Percentiles rank a stretch among this genome's conserved stretches.
Evolutionary conservation across 2,113 vertebrate genomes (phyloP).

Genomic region (Hyperoodon ampullatus): DNA sequence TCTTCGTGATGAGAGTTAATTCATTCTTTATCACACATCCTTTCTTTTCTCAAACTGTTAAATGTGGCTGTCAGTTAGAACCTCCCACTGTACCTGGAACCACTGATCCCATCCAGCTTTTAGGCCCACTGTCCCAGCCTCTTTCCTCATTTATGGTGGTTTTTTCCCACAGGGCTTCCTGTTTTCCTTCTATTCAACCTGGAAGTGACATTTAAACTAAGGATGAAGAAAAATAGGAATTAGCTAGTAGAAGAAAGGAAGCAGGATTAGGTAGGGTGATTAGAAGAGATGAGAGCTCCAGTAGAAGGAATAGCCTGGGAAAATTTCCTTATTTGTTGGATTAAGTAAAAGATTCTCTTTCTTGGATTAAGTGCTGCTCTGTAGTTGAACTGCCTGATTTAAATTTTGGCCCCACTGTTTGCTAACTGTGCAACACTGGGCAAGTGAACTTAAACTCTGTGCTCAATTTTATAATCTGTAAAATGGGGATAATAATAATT

Average conservation of each 20-base stretch:
- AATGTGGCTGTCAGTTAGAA: background rate
- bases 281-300: background rate
- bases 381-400: background rate
- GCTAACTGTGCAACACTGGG: background rate
- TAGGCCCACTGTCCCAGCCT: background rate
- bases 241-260: background rate
- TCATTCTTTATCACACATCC: background rate
- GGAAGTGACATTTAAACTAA: slow-evolving; percentile 21
- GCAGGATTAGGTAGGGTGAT: background rate
- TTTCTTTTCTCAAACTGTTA: background rate
- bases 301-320: background rate
- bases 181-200: background rate
- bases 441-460: background rate
- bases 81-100: background rate
- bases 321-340: slow-evolving; percentile 22
- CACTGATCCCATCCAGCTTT: background rate
- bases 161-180: background rate
- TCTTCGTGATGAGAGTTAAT: background rate
- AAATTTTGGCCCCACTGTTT: slow-evolving; percentile 30
- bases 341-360: slow-evolving; percentile 40
- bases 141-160: background rate
- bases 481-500: slow-evolving; percentile 8
- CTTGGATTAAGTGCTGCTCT: background rate
- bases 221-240: background rate
- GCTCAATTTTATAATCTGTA: background rate